Evolutionary conservation across 2,113 vertebrate genomes (phyloP).

Genomic region (Scytalopus superciliaris): DNA sequence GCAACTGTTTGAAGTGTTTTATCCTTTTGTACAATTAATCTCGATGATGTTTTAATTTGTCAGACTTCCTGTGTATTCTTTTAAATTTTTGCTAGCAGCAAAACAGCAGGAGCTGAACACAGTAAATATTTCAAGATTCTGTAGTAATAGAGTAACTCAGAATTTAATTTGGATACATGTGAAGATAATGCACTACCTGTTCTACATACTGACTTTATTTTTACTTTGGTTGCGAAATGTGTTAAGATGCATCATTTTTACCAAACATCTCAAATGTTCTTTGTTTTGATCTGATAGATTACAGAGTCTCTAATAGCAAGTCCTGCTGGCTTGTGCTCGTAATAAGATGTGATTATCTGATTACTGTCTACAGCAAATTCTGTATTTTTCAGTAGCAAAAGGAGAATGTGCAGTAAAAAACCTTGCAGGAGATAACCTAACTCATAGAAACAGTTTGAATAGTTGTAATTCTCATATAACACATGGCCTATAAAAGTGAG

Average conservation of each 20-base stretch:
- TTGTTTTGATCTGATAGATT: conserved; percentile 28
- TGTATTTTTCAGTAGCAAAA: conserved; percentile 18
- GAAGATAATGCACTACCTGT: background rate
- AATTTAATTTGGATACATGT: conserved; percentile 6
- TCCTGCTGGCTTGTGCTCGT: background rate
- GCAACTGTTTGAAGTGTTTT: conserved; percentile 13
- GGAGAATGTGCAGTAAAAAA: conserved; percentile 20
- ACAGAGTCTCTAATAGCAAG: background rate
- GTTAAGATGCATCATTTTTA: conserved; percentile 15
- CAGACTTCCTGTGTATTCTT: background rate
- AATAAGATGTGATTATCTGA: conserved; percentile 35
- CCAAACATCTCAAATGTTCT: background rate
- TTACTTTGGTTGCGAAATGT: background rate
- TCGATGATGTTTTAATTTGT: conserved; percentile 42
- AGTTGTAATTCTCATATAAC: conserved; percentile 22
- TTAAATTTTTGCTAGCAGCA: background rate
- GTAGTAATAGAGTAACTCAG: background rate
- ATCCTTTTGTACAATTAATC: conserved; percentile 25
- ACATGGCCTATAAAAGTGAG: conserved; percentile 20
- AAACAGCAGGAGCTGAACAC: conserved; percentile 4
- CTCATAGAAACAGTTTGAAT: conserved; percentile 49
- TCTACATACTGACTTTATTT: background rate
- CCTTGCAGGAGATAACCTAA: conserved; percentile 32
- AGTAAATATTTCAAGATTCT: conserved; percentile 1
- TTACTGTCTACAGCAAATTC: conserved; percentile 8